These are phyloP conservation scores for Corydoras sp. DNA, from an alignment of 2,113 vertebrate species.

Conservation along the genomic window DNA sequence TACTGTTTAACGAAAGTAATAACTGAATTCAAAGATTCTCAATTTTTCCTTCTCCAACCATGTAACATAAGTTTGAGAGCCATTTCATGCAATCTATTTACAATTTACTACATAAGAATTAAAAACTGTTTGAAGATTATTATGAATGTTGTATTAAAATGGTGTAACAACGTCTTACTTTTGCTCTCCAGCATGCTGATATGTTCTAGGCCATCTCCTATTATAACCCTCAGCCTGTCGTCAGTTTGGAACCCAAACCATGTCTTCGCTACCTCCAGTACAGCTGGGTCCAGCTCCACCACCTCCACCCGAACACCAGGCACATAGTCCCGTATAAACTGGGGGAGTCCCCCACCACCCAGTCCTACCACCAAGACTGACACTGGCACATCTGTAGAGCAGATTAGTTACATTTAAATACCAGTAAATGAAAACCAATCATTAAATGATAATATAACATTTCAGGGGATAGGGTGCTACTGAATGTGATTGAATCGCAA, in stretches of 20 bases:
- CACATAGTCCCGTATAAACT: slow-evolving; percentile 88
- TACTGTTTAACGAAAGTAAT: too few relatives aligned
- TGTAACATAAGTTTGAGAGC: too few relatives aligned
- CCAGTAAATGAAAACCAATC: not conserved
- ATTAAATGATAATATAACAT: not conserved
- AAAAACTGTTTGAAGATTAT: too few relatives aligned
- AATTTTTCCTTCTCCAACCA: too few relatives aligned
- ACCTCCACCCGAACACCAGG: slow-evolving; percentile 65
- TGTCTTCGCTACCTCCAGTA: slow-evolving; percentile 78
- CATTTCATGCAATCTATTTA: too few relatives aligned
- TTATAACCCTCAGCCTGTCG: slow-evolving; percentile 73
- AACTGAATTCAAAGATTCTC: too few relatives aligned
- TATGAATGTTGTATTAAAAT: too few relatives aligned
- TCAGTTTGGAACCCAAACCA: slow-evolving; percentile 85
- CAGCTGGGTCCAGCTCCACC: slow-evolving; percentile 82
- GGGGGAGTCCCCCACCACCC: slow-evolving; percentile 85
- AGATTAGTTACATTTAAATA: not conserved
- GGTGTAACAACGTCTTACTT: slow-evolving; percentile 59
- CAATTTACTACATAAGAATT: too few relatives aligned
- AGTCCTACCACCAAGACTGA: slow-evolving; percentile 83
- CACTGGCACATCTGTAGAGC: slow-evolving; percentile 61
- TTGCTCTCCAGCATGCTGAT: slow-evolving; percentile 68
- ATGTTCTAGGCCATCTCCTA: slow-evolving; percentile 81
- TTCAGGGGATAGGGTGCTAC: not conserved
- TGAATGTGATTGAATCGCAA: too few relatives aligned